A percentile compares a stretch with the other conserved stretches of the same genome.
These are phyloP conservation scores for Margaritifera margaritifera DNA, from an alignment of 2,888 invertebrate species.

Conservation along the genomic window DNA sequence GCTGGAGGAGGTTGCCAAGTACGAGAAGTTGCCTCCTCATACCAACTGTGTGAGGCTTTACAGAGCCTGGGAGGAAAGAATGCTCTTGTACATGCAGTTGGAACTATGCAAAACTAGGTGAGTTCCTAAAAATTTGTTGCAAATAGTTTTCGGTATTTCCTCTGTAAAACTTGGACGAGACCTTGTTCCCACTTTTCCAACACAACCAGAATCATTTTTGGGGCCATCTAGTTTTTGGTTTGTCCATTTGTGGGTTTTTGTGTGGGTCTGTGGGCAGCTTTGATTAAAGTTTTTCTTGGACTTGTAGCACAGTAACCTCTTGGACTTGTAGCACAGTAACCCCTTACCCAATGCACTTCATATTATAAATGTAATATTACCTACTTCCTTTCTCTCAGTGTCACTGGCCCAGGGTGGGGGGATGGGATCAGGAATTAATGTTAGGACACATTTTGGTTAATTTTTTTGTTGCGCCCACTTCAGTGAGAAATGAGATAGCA, in stretches of 20 bases:
- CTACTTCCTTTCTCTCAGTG: background rate
- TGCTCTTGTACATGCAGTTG: slow-evolving; percentile 81
- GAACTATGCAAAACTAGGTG: slow-evolving; percentile 80
- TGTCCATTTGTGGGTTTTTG: too few species aligned
- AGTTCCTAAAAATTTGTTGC: background rate
- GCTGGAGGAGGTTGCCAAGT: slow-evolving; percentile 80
- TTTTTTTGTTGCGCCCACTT: too few species aligned
- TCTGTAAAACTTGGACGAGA: background rate
- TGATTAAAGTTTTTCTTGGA: too few species aligned
- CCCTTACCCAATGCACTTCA: background rate
- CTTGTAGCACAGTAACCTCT: too few species aligned
- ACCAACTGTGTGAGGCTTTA: slow-evolving; percentile 80
- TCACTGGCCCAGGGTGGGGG: too few species aligned
- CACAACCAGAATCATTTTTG: too few species aligned
- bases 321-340: too few species aligned
- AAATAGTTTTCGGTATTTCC: background rate
- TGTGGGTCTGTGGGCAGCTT: too few species aligned
- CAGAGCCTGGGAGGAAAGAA: slow-evolving; percentile 84
- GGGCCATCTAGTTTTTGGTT: too few species aligned
- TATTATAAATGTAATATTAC: background rate
- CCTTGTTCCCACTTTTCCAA: too few species aligned
- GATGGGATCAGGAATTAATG: background rate
- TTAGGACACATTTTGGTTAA: background rate
- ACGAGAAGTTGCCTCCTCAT: slow-evolving; percentile 81
- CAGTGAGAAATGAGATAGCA: too few species aligned